Evolutionary conservation across 2,888 invertebrate genomes (phyloP), one percentile per base, ranked within the genome.

Genomic region (Stegana nigrithorax): DNA sequence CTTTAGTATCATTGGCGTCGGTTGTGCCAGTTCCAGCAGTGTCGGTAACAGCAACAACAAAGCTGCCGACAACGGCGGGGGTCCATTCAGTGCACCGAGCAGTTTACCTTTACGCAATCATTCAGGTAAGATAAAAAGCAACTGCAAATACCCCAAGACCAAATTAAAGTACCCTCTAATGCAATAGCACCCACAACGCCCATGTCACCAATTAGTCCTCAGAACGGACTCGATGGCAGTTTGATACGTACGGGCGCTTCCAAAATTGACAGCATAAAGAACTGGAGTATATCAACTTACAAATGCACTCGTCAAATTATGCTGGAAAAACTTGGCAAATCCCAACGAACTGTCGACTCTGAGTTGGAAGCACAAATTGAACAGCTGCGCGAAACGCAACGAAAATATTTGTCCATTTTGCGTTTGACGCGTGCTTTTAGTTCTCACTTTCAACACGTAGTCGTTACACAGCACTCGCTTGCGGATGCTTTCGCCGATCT

Each of bases 221-320:
- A 78, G 32, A 73, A 74, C 62, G 78, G 73, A 3, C 60, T 78
- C 25, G 83, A 84, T 63, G 73, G 80, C 27, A 80, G 79, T 60
- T 68, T 84, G 26, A 70, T 84, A 63, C 77, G 82, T 64, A 82
- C 78, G 50, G 84, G 83, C 62, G 83, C 91, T 21, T 93, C 94
- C 50, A 93, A 96, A 85, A 92, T 98, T 81, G 98, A 98, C 84
- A 91, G 93, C 63, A 88, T 98, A 67, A 95, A 94, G 84, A 96
- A 94, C 83, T 99, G 98, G 98, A 95, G 97, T 68, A 94, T 98
- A 82, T 97, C 97, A 65, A 98, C 98, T 0, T 98, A 97, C 86
- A 98, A 98, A 86, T 98, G 98, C 84, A 98, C 98, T 5, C 94
- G 95, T 79, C 98, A 99, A 85, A 89, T 97, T 65, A 92, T 99